Percentiles rank a stretch among this genome's conserved stretches.
These are phyloP conservation scores for Sphinx pinastri DNA, from an alignment of 2,888 invertebrate species.

Conservation along the genomic window DNA sequence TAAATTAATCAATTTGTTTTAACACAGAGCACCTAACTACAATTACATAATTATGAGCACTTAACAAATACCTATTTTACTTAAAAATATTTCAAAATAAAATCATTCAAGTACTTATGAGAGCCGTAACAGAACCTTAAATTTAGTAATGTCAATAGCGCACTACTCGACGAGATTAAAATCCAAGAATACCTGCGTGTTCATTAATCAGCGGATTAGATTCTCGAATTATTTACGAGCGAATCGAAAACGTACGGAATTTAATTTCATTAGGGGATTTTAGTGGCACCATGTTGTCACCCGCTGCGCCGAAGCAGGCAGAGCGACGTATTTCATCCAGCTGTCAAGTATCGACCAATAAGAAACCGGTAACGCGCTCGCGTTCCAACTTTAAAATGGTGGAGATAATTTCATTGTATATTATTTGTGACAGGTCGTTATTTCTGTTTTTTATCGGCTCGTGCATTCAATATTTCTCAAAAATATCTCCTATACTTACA, in stretches of 20 bases:
- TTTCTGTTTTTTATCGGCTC: slow-evolving; percentile 77
- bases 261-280: slow-evolving; percentile 83
- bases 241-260: slow-evolving; percentile 81
- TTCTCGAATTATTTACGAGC: slow-evolving; percentile 80
- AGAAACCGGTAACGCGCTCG: slow-evolving; percentile 53
- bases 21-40: too few species aligned
- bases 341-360: slow-evolving; percentile 79
- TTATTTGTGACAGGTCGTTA: slow-evolving; percentile 84
- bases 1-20: too few species aligned
- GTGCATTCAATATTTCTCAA: slow-evolving; percentile 71
- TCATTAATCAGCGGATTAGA: slow-evolving; percentile 83
- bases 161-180: slow-evolving; percentile 56
- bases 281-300: slow-evolving; percentile 80
- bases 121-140: neutral
- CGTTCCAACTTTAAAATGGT: slow-evolving; percentile 80
- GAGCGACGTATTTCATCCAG: slow-evolving; percentile 77
- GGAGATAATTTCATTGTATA: slow-evolving; percentile 83
- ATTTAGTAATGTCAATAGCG: slow-evolving; percentile 26
- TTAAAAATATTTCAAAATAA: too few species aligned
- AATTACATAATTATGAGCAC: too few species aligned
- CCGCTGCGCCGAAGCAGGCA: slow-evolving; percentile 75
- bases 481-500: slow-evolving; percentile 52
- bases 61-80: too few species aligned
- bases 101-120: too few species aligned
- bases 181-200: slow-evolving; percentile 58